Evolutionary conservation across 2,888 invertebrate genomes (phyloP), one percentile per base, ranked within the genome.

Genomic region (Philonicus albiceps): DNA sequence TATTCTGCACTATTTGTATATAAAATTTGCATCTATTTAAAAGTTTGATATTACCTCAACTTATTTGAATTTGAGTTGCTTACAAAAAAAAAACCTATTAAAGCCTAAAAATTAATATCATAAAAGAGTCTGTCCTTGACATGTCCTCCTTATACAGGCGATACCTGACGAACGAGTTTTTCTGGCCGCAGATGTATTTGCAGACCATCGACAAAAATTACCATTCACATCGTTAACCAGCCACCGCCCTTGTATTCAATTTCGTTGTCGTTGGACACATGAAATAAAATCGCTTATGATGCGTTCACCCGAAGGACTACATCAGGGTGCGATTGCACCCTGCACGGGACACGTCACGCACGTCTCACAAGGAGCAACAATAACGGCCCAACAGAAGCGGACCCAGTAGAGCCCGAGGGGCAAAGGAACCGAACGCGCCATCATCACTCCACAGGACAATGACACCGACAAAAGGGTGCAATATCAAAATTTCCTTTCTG

Each of bases 391-490:
- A 19, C 8, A 19, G 19, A 19, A 6, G 55, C 55, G n/a, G n/a
- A 22, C 1, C 8, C 22, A 55, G 22, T n/a, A n/a, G 64, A 27
- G 64, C 7, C 22, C 27, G 11, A 22, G 7, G 64, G 64, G 64
- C 22, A 19, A 53, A 16, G 53, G 53, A 27, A 3, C 4, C 19
- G 64, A 64, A 1, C 64, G 64, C 64, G 27, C 64, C 64, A 22
- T 64, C 64, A 22, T 64, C 64, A 64, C 64, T 11, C 64, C 64
- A 27, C 64, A 64, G 64, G 64, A 64, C 64, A 83, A 83, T 83
- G 64, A 83, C 83, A 83, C 64, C 34, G 55, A 83, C 83, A 83
- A 64, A 83, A 72, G 72, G 72, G 83, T 64, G 37, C 64, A 83
- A 83, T 83, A 83, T 83, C 64, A 34, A 83, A 83, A 37, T 55